Evolutionary conservation across 1,140 invertebrate genomes (phyloP).

Genomic region (Nasonia vitripennis): DNA sequence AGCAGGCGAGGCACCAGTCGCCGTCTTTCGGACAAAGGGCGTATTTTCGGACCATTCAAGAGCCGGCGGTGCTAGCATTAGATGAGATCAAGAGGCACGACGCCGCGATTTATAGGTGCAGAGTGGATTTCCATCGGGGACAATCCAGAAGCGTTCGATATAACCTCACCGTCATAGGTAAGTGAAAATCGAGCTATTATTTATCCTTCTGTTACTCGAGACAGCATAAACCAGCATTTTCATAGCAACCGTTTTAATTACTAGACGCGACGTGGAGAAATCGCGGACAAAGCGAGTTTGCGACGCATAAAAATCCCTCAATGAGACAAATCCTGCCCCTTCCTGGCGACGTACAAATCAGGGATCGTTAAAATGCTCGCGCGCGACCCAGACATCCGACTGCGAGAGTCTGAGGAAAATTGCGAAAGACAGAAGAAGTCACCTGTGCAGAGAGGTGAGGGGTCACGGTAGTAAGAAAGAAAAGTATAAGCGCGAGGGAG

Average conservation of each 20-base stretch:
- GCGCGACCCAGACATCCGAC: background rate
- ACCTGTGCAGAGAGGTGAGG: background rate
- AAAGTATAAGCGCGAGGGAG: slow-evolving; percentile 34
- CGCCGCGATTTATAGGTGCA: slow-evolving; percentile 90
- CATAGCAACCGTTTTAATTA: too few species aligned
- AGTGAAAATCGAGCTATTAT: slow-evolving; percentile 70
- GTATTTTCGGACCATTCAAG: slow-evolving; percentile 81
- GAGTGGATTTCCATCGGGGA: slow-evolving; percentile 91
- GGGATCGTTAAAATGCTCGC: too few species aligned
- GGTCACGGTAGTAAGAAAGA: slow-evolving; percentile 19
- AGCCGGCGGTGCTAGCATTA: slow-evolving; percentile 84
- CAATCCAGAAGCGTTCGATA: slow-evolving; percentile 91
- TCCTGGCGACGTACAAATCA: too few species aligned
- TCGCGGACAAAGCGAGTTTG: too few species aligned
- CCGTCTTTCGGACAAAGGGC: slow-evolving; percentile 87
- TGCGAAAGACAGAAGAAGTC: slow-evolving; percentile 51
- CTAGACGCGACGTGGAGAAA: too few species aligned
- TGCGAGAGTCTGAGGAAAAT: slow-evolving; percentile 44
- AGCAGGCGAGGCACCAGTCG: slow-evolving; percentile 84
- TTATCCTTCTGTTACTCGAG: background rate
- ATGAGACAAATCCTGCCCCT: too few species aligned
- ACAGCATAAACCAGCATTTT: too few species aligned
- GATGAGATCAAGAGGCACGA: slow-evolving; percentile 88
- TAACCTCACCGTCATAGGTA: slow-evolving; percentile 92
- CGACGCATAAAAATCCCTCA: too few species aligned